phyloP scores from a whole-genome alignment of 2,888 invertebrate species.

The Caenorhabditis afra region DNA sequence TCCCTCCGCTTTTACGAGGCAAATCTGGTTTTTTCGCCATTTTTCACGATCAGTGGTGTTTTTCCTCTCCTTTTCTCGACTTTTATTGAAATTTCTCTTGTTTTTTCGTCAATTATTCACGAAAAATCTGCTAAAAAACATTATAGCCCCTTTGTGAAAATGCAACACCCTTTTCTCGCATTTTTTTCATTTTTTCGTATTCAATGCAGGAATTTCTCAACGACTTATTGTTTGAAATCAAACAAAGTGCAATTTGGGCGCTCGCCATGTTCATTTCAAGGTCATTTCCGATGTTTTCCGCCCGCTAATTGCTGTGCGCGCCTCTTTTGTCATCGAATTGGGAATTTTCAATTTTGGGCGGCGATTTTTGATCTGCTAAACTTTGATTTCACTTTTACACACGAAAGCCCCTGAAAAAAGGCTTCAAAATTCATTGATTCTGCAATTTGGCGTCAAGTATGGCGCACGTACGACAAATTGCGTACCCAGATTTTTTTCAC shows the following conservation, averaged over 20 bases:
- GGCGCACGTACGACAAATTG: too few relatives aligned
- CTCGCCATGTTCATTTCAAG: constrained; percentile 20
- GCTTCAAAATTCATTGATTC: too few relatives aligned
- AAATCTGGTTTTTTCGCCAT: not conserved
- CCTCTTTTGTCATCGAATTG: constrained; percentile 5
- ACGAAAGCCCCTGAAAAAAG: too few relatives aligned
- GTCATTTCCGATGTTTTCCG: constrained; percentile 1
- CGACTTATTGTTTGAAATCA: not conserved
- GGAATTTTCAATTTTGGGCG: not conserved
- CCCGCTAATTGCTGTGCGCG: constrained; percentile 23
- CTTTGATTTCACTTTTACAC: not conserved
- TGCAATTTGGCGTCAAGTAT: too few relatives aligned
- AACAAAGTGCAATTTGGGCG: constrained; percentile 6
- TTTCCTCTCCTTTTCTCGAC: not conserved
- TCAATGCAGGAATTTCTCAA: not conserved
- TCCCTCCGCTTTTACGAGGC: not conserved
- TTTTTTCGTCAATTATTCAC: not conserved
- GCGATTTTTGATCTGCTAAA: not conserved
- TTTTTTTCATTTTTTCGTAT: not conserved
- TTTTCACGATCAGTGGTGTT: not conserved
- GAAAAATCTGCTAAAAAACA: not conserved
- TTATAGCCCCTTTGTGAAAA: too few relatives aligned
- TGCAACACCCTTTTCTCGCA: too few relatives aligned
- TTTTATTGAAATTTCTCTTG: not conserved
- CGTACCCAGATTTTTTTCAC: too few relatives aligned